Percentiles rank a stretch among this genome's conserved stretches.
These are phyloP conservation scores for Hippocampus guttulatus DNA, from an alignment of 2,113 vertebrate species.

Conservation along the genomic window DNA sequence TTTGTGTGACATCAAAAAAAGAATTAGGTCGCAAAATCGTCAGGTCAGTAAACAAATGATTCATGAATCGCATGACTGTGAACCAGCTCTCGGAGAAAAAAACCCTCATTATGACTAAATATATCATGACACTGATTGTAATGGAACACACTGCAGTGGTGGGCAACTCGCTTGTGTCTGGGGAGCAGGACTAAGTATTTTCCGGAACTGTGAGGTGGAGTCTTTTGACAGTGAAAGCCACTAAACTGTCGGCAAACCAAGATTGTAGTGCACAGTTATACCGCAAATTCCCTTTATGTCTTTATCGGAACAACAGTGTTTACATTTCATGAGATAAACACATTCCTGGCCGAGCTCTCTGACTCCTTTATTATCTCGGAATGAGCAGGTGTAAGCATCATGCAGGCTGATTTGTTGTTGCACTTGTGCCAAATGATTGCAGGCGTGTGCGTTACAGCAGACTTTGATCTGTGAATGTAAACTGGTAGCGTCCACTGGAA, in stretches of 20 bases:
- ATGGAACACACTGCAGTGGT: not conserved
- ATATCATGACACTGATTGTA: not conserved
- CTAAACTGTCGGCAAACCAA: not conserved
- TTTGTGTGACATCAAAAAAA: not conserved
- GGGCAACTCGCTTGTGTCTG: not conserved
- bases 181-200: not conserved
- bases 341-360: not conserved
- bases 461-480: not conserved
- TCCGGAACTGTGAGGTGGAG: not conserved
- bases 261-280: not conserved
- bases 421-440: not conserved
- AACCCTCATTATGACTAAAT: no score
- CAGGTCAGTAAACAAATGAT: not conserved
- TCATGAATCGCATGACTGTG: not conserved
- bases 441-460: not conserved
- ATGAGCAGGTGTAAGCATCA: not conserved
- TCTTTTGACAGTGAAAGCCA: not conserved
- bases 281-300: not conserved
- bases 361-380: slow-evolving; percentile 5
- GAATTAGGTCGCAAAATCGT: not conserved
- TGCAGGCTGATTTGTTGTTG: not conserved
- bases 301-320: not conserved
- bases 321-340: not conserved
- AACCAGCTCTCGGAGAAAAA: not conserved
- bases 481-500: no score